Evolutionary conservation across 2,113 vertebrate genomes (phyloP).

Genomic region (Progne subis): DNA sequence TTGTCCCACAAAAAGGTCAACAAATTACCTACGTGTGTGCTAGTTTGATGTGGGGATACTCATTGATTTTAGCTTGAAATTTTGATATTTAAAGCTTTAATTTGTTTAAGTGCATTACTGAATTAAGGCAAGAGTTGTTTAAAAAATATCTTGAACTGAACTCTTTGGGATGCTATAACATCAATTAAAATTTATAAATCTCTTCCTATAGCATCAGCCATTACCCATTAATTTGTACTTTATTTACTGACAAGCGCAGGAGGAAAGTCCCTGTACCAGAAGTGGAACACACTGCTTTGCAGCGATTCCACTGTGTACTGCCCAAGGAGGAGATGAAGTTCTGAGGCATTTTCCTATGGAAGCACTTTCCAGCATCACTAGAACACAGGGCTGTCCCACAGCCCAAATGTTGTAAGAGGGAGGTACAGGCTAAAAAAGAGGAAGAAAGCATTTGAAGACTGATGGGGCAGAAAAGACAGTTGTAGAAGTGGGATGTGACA

Average conservation of each 20-base stretch:
- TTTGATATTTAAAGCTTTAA: background rate
- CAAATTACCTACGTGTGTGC: background rate
- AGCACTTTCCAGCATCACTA: background rate
- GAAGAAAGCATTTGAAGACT: background rate
- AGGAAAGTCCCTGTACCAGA: background rate
- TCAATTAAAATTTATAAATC: slow-evolving; percentile 7
- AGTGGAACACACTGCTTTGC: background rate
- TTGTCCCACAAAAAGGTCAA: background rate
- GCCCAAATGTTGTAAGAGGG: background rate
- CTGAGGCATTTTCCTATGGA: background rate
- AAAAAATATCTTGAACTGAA: background rate
- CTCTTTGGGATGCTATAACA: background rate
- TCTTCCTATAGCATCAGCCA: background rate
- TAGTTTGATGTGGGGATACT: background rate
- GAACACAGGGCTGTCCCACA: background rate
- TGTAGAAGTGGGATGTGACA: background rate
- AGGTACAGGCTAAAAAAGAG: background rate
- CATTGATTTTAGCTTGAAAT: background rate
- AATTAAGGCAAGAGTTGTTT: slow-evolving; percentile 1
- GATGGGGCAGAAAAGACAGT: background rate
- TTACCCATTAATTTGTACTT: background rate
- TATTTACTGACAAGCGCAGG: background rate
- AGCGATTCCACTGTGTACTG: background rate
- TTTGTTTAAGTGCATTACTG: slow-evolving; percentile 21
- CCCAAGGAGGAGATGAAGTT: background rate